Evolutionary conservation across 2,888 invertebrate species (phyloP), one percentile per base, ranked within the genome.

Genomic region (Aelia acuminata): DNA sequence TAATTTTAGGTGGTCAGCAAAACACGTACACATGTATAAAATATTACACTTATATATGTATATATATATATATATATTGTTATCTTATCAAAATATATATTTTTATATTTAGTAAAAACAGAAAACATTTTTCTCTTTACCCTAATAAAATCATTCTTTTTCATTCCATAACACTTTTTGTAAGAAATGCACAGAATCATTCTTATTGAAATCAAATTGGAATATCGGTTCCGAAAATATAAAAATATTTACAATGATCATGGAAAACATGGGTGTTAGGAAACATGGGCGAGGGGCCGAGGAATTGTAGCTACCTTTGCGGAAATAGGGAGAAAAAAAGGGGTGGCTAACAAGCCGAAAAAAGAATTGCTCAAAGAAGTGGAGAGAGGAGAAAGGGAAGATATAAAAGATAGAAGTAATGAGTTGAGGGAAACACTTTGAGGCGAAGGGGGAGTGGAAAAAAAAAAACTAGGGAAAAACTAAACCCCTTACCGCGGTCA

Each of bases 351-450:
- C 63, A 70, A 70, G 31, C 63, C 35, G 63, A 35, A 70, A 70
- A 70, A 63, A 70, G n/a, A 70, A 70, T 70, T 70, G 63, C 35
- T 70, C 63, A 70, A 70, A 70, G 63, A 18, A 70, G 31, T 20
- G 63, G 31, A 18, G 31, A 70, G 35, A 70, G 18, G 20, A 35
- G 63, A 20, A 70, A 31, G 63, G 35, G 63, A 70, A 70, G 63
- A 70, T 70, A 70, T 35, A 70, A 35, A 35, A 70, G 63, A 70
- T 4, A 70, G 63, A 70, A 35, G 63, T 70, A 70, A 70, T 70
- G 63, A 70, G 63, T 70, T 70, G 63, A 26, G 26, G 57, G 18
- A 35, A 70, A 70, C 31, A 70, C 63, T 70, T 70, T 70, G 63
- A 70, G 63, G 26, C 3, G 35, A 70, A 70, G 5, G 18, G 63